Conservation (phyloP, 2,797 vertebrate species). For the Brachyalestes nurse region DNA sequence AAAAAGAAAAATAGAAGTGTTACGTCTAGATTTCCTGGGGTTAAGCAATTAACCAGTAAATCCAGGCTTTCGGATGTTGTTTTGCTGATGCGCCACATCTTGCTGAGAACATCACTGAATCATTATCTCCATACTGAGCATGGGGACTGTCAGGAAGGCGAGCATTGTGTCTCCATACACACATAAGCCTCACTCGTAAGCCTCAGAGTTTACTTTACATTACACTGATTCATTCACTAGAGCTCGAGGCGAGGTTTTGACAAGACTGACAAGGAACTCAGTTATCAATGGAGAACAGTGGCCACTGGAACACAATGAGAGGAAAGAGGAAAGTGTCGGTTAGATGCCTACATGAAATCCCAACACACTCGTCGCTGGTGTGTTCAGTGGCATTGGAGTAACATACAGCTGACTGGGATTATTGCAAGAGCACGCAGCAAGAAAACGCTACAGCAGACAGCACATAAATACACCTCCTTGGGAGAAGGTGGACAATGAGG, state of each 20-base stretch:
- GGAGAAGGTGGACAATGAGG: conserved; percentile 59
- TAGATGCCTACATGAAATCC: conserved; percentile 54
- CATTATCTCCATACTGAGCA: conserved; percentile 60
- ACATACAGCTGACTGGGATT: conserved; percentile 65
- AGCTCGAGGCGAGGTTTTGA: conserved; percentile 64
- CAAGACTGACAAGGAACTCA: conserved; percentile 53
- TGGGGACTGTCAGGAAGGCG: conserved; percentile 40
- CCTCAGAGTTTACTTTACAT: conserved; percentile 31
- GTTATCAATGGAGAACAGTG: conserved; percentile 76
- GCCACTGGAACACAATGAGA: conserved; percentile 66
- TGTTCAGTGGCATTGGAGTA: conserved; percentile 33
- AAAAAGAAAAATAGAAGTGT: neutral
- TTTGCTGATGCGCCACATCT: conserved; percentile 21
- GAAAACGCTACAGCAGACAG: conserved; percentile 1
- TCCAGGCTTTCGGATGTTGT: conserved; percentile 8
- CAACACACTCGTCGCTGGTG: conserved; percentile 23
- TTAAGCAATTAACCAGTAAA: conserved; percentile 20
- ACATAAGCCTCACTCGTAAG: conserved; percentile 15
- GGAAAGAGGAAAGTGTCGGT: conserved; percentile 25
- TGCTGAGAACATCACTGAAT: conserved; percentile 57
- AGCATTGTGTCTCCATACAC: neutral
- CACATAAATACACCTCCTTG: conserved; percentile 27
- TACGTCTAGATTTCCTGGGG: neutral
- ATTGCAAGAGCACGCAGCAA: conserved; percentile 34
- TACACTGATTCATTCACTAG: conserved; percentile 39